Evolutionary conservation across 2,888 invertebrate species (phyloP).

Genomic region (Phlogophora meticulosa): DNA sequence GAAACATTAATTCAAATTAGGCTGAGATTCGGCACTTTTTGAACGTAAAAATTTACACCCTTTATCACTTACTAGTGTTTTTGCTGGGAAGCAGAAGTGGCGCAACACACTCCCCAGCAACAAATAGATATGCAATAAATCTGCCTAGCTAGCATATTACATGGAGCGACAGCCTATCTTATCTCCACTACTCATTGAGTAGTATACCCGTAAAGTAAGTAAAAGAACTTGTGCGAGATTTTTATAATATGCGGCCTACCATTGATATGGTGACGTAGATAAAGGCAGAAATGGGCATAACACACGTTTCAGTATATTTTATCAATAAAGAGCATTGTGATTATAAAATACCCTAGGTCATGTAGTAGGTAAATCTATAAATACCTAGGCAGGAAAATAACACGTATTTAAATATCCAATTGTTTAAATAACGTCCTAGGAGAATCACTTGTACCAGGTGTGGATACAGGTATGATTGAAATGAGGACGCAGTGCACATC

Average conservation of each 20-base stretch:
- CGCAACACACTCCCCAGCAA: too few relatives aligned
- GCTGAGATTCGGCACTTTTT: too few relatives aligned
- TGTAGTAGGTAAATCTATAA: slow-evolving; percentile 17
- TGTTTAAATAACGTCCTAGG: slow-evolving; percentile 18
- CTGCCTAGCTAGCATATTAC: too few relatives aligned
- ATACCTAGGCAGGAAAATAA: slow-evolving; percentile 26
- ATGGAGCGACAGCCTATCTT: too few relatives aligned
- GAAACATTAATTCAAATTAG: too few relatives aligned
- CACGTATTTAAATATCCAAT: slow-evolving; percentile 15
- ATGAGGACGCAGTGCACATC: slow-evolving; percentile 1
- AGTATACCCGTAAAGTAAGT: too few relatives aligned
- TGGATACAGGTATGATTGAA: neutral
- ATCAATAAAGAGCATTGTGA: slow-evolving; percentile 18
- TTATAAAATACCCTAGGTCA: slow-evolving; percentile 38
- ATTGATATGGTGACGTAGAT: slow-evolving; percentile 2
- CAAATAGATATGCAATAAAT: too few relatives aligned
- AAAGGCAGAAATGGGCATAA: neutral
- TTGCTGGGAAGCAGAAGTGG: too few relatives aligned
- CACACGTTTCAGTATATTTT: slow-evolving; percentile 4
- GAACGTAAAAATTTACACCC: too few relatives aligned
- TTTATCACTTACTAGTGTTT: too few relatives aligned
- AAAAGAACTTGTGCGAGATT: slow-evolving; percentile 21
- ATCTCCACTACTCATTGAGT: too few relatives aligned
- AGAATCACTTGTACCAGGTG: slow-evolving; percentile 1
- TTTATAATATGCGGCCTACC: slow-evolving; percentile 2